Base-by-base conservation (phyloP, 2,797 vertebrate species). In the Lepus townsendii region DNA sequence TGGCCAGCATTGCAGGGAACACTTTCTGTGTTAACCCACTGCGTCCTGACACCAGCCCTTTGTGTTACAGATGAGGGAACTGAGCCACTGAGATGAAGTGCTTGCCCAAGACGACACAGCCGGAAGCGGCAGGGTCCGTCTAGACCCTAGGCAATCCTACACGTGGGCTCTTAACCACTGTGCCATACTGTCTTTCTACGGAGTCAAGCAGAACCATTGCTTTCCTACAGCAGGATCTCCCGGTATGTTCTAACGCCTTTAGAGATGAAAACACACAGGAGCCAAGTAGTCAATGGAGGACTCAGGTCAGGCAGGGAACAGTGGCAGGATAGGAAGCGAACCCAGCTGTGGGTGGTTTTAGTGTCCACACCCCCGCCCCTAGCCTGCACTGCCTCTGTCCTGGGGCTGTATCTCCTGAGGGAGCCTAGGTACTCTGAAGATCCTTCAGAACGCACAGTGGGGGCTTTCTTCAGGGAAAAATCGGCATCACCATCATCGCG, bases 51-150 rank as follows among this genome's bases (percentile, higher is more conserved):
- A 69, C 52, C 5, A 27, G 42, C 78, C 38, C 38, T 86, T 72
- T 90, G 82, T 12, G n/a, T 95, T 77, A 76, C 32, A 85, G 73
- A 75, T 38, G 27, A 77, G 38, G 90, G 54, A 63, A 85, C 38
- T 57, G 71, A 78, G 35, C 32, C 66, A n/a, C 13, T 20, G 50
- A 57, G 47, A 50, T 42, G 52, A 65, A 80, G 30, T 54, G 50
- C 20, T 63, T 79, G 83, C 47, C 19, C 9, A 69, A 88, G 52
- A 83, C 57, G 12, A 32, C 30, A 52, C 8, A 42, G 73, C 87
- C 83, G 9, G 54, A 75, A 76, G 52, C n/a, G 30, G 1, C 62
- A 24, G 32, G 22, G 22, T 54, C 32, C 32, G 30, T 32, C 14
- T 5, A 14, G 80, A 27, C 24, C 47, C 47, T 6, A 54, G 63